Conservation (phyloP, 2,113 vertebrate species). For the Piaya cayana region DNA sequence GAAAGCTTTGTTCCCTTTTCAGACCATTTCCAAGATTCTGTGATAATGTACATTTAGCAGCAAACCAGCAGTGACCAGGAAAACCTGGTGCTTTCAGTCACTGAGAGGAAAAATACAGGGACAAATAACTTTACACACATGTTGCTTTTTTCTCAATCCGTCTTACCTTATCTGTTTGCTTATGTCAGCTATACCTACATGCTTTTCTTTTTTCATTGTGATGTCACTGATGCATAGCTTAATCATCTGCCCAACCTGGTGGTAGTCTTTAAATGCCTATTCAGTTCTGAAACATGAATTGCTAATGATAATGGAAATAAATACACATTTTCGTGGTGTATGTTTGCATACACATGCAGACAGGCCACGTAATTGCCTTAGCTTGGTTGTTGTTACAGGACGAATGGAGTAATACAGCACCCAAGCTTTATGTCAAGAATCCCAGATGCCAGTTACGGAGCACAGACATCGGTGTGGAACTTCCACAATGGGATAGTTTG, state of each 20-base stretch:
- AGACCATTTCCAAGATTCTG: background rate
- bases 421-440: background rate
- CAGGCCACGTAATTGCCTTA: background rate
- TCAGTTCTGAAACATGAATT: background rate
- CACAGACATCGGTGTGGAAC: slow-evolving; percentile 15
- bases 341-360: background rate
- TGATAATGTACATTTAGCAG: background rate
- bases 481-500: background rate
- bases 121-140: background rate
- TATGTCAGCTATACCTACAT: background rate
- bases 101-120: background rate
- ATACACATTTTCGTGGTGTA: background rate
- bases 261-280: background rate
- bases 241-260: background rate
- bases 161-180: background rate
- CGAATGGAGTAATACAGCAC: background rate
- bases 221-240: background rate
- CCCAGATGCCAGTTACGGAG: background rate
- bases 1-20: background rate
- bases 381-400: background rate
- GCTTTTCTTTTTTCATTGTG: background rate
- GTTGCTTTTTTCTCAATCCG: background rate
- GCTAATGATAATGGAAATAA: background rate
- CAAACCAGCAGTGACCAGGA: background rate
- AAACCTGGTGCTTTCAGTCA: background rate